phyloP scores from a whole-genome alignment of 2,888 invertebrate genomes.

The Notodonta dromedarius region DNA sequence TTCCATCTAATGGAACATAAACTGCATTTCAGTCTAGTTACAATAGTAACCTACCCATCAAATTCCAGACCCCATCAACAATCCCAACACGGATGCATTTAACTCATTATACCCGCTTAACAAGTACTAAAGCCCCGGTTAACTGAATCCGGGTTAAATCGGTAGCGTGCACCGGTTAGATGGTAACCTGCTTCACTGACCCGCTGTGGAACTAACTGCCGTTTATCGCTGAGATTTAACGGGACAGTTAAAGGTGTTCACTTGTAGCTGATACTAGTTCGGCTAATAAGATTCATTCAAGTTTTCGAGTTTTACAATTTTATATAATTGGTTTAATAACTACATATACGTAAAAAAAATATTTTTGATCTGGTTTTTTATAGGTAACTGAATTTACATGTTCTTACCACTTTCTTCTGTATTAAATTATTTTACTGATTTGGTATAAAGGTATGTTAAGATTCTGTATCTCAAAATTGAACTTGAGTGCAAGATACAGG shows the following conservation, averaged over 20 bases:
- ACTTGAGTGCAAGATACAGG: too few relatives aligned
- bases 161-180: slow-evolving; percentile 8
- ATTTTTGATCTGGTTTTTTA: too few relatives aligned
- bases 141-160: slow-evolving; percentile 25
- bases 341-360: too few relatives aligned
- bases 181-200: slow-evolving; percentile 20
- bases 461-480: too few relatives aligned
- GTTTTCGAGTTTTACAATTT: too few relatives aligned
- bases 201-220: slow-evolving; percentile 26
- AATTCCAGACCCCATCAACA: not conserved
- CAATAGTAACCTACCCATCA: slow-evolving; percentile 1
- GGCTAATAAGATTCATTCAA: too few relatives aligned
- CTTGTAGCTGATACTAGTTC: not conserved
- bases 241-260: slow-evolving; percentile 6
- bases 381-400: too few relatives aligned
- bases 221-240: slow-evolving; percentile 23
- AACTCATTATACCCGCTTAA: not conserved
- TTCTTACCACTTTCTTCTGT: too few relatives aligned
- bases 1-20: too few relatives aligned
- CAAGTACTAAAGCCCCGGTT: not conserved
- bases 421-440: too few relatives aligned
- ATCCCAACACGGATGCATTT: not conserved
- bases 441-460: too few relatives aligned
- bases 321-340: too few relatives aligned
- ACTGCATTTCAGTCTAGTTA: not conserved